Evolutionary conservation across 1,140 invertebrate species (phyloP).

Genomic region (Pteromalus puparum): DNA sequence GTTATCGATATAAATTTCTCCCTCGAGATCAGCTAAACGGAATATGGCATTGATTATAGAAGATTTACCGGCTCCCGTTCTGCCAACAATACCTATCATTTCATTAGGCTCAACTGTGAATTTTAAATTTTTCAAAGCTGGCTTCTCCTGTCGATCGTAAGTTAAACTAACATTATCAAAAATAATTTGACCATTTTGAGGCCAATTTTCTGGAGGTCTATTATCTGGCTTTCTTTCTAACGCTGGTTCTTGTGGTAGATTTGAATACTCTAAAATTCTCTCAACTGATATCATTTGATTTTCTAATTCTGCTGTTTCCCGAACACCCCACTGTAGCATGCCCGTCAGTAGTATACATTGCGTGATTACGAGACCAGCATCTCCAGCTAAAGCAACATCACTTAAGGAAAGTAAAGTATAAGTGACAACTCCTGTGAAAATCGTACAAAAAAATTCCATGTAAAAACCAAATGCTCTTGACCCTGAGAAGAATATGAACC

Average conservation of each 20-base stretch:
- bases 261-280: constrained; percentile 85
- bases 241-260: constrained; percentile 80
- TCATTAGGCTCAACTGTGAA: constrained; percentile 70
- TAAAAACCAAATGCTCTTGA: constrained; percentile 84
- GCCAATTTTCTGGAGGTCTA: constrained; percentile 82
- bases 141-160: constrained; percentile 70
- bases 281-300: constrained; percentile 87
- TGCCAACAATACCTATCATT: constrained; percentile 82
- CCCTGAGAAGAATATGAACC: constrained; percentile 74
- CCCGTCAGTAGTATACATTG: constrained; percentile 86
- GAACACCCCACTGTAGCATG: constrained; percentile 88
- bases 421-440: constrained; percentile 79
- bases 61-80: constrained; percentile 90
- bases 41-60: constrained; percentile 84
- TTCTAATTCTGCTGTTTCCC: constrained; percentile 82
- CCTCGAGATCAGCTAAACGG: constrained; percentile 83
- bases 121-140: constrained; percentile 63
- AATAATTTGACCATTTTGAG: constrained; percentile 79
- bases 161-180: constrained; percentile 80
- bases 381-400: constrained; percentile 68
- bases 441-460: constrained; percentile 80
- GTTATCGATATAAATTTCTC: constrained; percentile 83
- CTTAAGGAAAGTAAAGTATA: constrained; percentile 79
- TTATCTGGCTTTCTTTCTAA: constrained; percentile 70
- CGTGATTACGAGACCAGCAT: constrained; percentile 87